These are phyloP conservation scores for Morpho achilles DNA, from an alignment of 2,888 invertebrate species.

Conservation along the genomic window DNA sequence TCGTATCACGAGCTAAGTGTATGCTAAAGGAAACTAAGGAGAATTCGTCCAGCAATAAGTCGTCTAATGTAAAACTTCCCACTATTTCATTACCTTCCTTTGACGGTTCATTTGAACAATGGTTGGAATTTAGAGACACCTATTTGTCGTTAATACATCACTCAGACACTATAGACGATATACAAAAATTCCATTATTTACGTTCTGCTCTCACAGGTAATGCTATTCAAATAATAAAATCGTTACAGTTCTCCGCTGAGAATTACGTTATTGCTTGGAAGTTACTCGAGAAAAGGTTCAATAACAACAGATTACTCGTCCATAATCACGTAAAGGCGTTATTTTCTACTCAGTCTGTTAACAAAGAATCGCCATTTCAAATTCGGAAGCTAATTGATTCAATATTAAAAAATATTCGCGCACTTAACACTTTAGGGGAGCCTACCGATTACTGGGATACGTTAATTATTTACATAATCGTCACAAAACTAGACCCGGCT, in stretches of 20 bases:
- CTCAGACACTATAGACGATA: slow-evolving; percentile 6
- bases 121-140: slow-evolving; percentile 9
- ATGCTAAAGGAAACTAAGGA: no score
- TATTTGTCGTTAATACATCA: neutral
- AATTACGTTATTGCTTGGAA: neutral
- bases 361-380: no score
- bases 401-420: no score
- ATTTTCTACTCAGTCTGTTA: slow-evolving; percentile 7
- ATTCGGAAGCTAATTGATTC: no score
- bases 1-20: no score
- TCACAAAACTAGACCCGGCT: slow-evolving; percentile 28
- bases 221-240: no score
- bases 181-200: slow-evolving; percentile 32
- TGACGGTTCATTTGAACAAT: slow-evolving; percentile 19
- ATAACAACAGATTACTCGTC: slow-evolving; percentile 7
- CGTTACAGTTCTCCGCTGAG: neutral
- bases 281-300: neutral
- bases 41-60: no score
- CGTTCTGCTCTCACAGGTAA: slow-evolving; percentile 5
- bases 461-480: slow-evolving; percentile 29
- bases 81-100: slow-evolving; percentile 16
- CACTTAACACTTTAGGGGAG: slow-evolving; percentile 15
- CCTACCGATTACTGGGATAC: slow-evolving; percentile 31
- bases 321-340: slow-evolving; percentile 21
- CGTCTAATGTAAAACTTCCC: slow-evolving; percentile 4